These are phyloP conservation scores for Microctenopoma stevenorrisi DNA, from an alignment of 2,797 vertebrate species.

Conservation along the genomic window DNA sequence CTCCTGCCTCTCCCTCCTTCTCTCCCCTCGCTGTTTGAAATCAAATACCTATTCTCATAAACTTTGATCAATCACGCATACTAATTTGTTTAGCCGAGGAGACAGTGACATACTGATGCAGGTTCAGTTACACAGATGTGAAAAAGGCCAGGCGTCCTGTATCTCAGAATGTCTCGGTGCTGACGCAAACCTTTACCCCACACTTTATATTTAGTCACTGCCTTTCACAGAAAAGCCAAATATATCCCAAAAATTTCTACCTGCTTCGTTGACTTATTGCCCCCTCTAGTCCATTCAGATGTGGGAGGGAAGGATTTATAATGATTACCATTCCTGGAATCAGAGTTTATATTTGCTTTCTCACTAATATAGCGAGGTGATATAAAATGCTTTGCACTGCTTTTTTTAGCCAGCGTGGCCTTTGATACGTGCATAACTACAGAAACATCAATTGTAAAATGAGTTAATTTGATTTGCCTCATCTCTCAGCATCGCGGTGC, in stretches of 20 bases:
- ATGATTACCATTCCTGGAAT: slow-evolving; percentile 64
- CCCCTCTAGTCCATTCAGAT: slow-evolving; percentile 51
- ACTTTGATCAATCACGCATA: slow-evolving; percentile 81
- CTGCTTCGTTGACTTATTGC: slow-evolving; percentile 70
- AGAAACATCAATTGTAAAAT: slow-evolving; percentile 33
- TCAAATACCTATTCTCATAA: slow-evolving; percentile 76
- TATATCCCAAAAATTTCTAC: slow-evolving; percentile 60
- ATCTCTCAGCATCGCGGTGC: slow-evolving; percentile 30
- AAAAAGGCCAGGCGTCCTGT: slow-evolving; percentile 76
- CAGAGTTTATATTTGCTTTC: slow-evolving; percentile 66
- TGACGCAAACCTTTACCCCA: slow-evolving; percentile 68
- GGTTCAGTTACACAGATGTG: slow-evolving; percentile 68
- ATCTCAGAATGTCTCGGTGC: slow-evolving; percentile 73
- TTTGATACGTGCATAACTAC: slow-evolving; percentile 25
- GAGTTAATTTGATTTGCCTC: slow-evolving; percentile 39
- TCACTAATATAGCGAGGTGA: slow-evolving; percentile 58
- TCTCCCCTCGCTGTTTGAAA: slow-evolving; percentile 69
- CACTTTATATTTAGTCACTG: slow-evolving; percentile 71
- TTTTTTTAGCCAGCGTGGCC: slow-evolving; percentile 32
- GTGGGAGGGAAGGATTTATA: slow-evolving; percentile 63
- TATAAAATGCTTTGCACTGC: slow-evolving; percentile 50
- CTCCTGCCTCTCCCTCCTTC: slow-evolving; percentile 14
- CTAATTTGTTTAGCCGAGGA: slow-evolving; percentile 80
- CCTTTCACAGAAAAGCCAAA: slow-evolving; percentile 64
- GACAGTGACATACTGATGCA: slow-evolving; percentile 77